Conservation (phyloP, 2,888 invertebrate genomes). For the Cerceris rybyensis region DNA sequence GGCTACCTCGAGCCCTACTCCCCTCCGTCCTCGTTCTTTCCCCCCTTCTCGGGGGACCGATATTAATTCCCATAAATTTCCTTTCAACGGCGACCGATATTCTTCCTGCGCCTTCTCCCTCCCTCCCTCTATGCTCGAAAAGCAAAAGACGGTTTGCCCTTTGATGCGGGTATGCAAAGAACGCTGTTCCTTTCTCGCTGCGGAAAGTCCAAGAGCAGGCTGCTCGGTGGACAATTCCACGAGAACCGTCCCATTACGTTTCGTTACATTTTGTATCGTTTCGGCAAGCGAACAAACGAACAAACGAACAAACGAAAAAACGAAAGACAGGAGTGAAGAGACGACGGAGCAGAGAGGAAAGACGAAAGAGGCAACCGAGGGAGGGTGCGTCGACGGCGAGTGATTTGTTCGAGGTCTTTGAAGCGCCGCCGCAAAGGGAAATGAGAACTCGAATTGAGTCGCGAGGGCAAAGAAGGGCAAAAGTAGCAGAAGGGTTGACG, state of each 20-base stretch:
- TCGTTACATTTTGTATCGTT: neutral
- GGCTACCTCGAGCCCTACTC: slow-evolving; percentile 50
- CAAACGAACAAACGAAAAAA: neutral
- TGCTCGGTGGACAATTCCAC: neutral
- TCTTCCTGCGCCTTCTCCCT: slow-evolving; percentile 27
- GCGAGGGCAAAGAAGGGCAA: slow-evolving; percentile 22
- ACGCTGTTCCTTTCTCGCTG: slow-evolving; percentile 74
- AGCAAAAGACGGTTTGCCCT: slow-evolving; percentile 77
- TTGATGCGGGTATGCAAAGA: slow-evolving; percentile 81
- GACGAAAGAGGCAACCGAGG: neutral
- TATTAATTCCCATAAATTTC: slow-evolving; percentile 82
- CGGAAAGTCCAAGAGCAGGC: slow-evolving; percentile 9
- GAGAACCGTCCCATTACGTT: neutral
- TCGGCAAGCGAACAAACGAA: neutral
- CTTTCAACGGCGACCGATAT: slow-evolving; percentile 78
- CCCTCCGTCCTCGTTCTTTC: slow-evolving; percentile 26
- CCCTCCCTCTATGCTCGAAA: slow-evolving; percentile 13
- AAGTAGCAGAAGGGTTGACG: slow-evolving; percentile 56
- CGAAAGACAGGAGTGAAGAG: neutral
- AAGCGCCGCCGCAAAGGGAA: slow-evolving; percentile 50
- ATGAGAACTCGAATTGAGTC: slow-evolving; percentile 23
- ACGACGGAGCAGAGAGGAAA: neutral
- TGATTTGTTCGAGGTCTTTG: slow-evolving; percentile 44
- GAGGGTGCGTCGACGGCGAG: slow-evolving; percentile 21
- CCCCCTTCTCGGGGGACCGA: slow-evolving; percentile 74